phyloP scores from a whole-genome alignment of 2,797 vertebrate genomes.

The Xenops minutus region DNA sequence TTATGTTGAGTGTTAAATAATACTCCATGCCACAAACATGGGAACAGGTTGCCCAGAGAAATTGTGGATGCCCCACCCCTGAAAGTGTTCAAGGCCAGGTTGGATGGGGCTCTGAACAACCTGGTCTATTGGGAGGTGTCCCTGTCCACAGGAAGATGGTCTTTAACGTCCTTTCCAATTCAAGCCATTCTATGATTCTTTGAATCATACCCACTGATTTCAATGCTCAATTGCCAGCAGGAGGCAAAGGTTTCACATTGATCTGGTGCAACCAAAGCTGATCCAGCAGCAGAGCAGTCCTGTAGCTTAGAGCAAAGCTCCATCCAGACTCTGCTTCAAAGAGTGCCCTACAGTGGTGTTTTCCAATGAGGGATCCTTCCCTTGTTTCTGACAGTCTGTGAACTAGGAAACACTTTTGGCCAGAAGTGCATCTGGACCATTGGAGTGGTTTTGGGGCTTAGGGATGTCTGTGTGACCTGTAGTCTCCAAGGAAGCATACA shows the following conservation, averaged over 20 bases:
- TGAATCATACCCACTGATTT: neutral
- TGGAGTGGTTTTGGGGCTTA: neutral
- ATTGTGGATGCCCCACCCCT: neutral
- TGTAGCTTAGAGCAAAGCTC: neutral
- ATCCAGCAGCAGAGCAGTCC: neutral
- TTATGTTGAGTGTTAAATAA: neutral
- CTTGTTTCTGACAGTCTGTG: neutral
- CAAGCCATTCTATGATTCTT: neutral
- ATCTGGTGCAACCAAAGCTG: neutral
- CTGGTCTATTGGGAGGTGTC: neutral
- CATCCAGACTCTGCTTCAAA: neutral
- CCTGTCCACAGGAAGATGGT: neutral
- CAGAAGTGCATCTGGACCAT: neutral
- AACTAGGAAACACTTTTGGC: neutral
- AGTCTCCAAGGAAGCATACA: neutral
- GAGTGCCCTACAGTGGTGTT: accelerated
- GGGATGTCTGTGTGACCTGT: neutral
- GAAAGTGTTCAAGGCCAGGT: neutral
- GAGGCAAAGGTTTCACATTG: neutral
- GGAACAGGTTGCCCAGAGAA: neutral
- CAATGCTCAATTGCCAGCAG: accelerated
- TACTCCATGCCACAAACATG: neutral
- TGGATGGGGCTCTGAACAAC: neutral
- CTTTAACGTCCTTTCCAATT: neutral
- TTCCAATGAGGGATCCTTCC: neutral